Conservation (phyloP, 2,888 invertebrate species). For the Luffia ferchaultella region DNA sequence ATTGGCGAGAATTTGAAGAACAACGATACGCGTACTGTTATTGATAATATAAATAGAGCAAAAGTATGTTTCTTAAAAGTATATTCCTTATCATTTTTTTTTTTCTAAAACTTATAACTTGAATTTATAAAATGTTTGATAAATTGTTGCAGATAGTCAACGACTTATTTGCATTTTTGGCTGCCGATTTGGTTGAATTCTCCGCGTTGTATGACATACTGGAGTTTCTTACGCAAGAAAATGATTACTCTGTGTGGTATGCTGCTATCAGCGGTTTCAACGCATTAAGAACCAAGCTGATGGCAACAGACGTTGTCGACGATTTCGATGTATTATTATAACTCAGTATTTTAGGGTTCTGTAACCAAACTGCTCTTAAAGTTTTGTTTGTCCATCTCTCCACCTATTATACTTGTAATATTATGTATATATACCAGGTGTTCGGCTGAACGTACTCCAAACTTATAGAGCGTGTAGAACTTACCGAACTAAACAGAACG, state of each 20-base stretch:
- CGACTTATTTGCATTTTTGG: constrained; percentile 76
- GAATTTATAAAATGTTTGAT: background rate
- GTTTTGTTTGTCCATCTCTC: too few species aligned
- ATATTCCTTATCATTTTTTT: too few species aligned
- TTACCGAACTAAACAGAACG: too few species aligned
- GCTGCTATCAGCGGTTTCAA: constrained; percentile 64
- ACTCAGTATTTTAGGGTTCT: too few species aligned
- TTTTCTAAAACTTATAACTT: too few species aligned
- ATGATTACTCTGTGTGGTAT: constrained; percentile 78
- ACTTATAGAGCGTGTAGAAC: too few species aligned
- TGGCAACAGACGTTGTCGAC: constrained; percentile 28
- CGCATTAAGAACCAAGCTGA: constrained; percentile 36
- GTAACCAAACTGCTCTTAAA: too few species aligned
- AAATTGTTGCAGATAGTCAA: constrained; percentile 68
- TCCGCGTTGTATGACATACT: constrained; percentile 65
- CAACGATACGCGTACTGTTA: constrained; percentile 38
- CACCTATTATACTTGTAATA: too few species aligned
- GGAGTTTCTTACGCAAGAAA: constrained; percentile 71
- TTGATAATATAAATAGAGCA: constrained; percentile 76
- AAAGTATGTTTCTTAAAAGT: constrained; percentile 66
- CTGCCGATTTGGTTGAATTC: constrained; percentile 67
- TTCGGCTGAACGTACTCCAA: too few species aligned
- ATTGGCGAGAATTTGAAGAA: constrained; percentile 47
- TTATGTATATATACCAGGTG: too few species aligned
- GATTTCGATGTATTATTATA: constrained; percentile 31